Evolutionary conservation across 2,797 vertebrate genomes (phyloP), one percentile per base, ranked within the genome.

Genomic region (Eidolon dupreanum): DNA sequence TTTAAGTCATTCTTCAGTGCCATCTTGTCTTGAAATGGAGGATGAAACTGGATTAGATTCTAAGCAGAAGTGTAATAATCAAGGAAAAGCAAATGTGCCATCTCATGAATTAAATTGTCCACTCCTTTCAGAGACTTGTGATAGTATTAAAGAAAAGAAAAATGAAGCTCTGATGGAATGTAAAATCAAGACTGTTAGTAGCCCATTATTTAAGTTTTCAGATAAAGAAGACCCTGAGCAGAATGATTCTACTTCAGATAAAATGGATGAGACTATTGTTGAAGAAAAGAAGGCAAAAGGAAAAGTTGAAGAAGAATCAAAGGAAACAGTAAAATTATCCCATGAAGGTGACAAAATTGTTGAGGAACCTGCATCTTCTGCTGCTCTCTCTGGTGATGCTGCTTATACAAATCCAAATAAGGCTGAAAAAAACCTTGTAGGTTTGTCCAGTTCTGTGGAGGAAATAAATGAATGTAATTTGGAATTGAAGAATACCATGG

Each of bases 181-280:
- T 96, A 96, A 97, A 66, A 74, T 77, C 74, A 91, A 89, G 86
- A 86, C 57, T 82, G 63, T 13, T 85, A 90, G 82, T 65, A 90
- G 86, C 13, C 70, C 96, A 26, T 96, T 97, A 90, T 98, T 96
- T 74, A 96, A 96, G 8, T 96, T 98, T 98, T 75, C 90, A 81
- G 95, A 96, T 97, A 95, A 83, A 87, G 98, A 98, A 96, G 88
- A 98, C 96, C 95, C 94, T 90, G 97, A 98, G 86, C 75, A 73
- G 46, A 95, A 83, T 96, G 88, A 97, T 59, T 66, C 93, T 92
- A n/a, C 95, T 88, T 94, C 84, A 46, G 96, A 82, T 92, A 97
- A 97, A 96, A 0, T 95, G 6, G 86, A 41, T 66, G 97, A 77
- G n/a, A 66, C 79, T 61, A 0, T 87, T 65, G 89, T 79, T 78